These are phyloP conservation scores for Troides oblongomaculatus DNA, from an alignment of 2,888 invertebrate species.

Conservation along the genomic window DNA sequence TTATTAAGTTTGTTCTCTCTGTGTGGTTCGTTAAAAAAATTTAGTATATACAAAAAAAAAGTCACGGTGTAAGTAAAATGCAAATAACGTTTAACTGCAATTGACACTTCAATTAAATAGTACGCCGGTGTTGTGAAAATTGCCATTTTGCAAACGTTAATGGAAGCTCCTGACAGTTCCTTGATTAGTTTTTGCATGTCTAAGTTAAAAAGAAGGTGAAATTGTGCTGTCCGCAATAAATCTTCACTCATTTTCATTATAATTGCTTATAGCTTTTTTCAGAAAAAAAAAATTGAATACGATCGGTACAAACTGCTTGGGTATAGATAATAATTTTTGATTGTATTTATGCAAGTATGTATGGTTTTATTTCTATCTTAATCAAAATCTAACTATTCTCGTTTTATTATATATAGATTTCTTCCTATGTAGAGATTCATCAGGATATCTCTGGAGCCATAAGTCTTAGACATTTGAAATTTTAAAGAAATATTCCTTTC, in stretches of 20 bases:
- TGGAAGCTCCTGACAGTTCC: constrained; percentile 26
- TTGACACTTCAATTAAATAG: constrained; percentile 27
- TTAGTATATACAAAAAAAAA: neutral
- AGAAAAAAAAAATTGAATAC: neutral
- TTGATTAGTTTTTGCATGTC: constrained; percentile 27
- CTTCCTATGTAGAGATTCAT: too few species aligned
- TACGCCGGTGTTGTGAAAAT: constrained; percentile 20
- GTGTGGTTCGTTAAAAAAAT: neutral
- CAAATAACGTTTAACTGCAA: constrained; percentile 9
- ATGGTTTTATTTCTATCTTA: too few species aligned
- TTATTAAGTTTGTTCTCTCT: too few species aligned
- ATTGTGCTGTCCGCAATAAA: constrained; percentile 23
- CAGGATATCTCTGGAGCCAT: too few species aligned
- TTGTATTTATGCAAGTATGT: too few species aligned
- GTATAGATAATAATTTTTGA: too few species aligned
- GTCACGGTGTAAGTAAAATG: constrained; percentile 1
- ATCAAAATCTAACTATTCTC: too few species aligned
- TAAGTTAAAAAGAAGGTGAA: constrained; percentile 17
- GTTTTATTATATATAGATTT: too few species aligned
- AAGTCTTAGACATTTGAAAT: too few species aligned
- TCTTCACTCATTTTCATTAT: constrained; percentile 19
- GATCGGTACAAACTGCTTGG: neutral
- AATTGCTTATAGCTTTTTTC: neutral
- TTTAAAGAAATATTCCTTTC: too few species aligned
- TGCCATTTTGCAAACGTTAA: constrained; percentile 26